Conservation (phyloP, 2,888 invertebrate species). For the Coenonympha glycerion region DNA sequence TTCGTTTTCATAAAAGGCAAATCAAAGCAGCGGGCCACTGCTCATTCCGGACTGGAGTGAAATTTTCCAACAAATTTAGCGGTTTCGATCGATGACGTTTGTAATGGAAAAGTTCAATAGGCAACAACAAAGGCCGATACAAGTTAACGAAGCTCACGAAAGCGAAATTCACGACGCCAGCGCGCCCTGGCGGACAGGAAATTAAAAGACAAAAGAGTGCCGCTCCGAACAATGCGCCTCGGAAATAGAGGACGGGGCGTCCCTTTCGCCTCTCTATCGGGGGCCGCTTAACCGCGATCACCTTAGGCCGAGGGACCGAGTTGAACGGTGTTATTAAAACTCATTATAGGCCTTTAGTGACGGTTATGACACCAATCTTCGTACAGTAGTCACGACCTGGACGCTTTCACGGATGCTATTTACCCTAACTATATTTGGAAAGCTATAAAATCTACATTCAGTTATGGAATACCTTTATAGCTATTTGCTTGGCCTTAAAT, state of each 20-base stretch:
- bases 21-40: slow-evolving; percentile 43
- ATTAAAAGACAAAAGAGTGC: slow-evolving; percentile 75
- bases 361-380: slow-evolving; percentile 9
- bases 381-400: slow-evolving; percentile 9
- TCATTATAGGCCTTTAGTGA: slow-evolving; percentile 3
- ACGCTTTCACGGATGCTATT: slow-evolving; percentile 3
- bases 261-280: slow-evolving; percentile 46
- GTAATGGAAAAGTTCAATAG: slow-evolving; percentile 75
- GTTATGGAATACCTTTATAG: background rate
- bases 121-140: slow-evolving; percentile 70
- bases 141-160: slow-evolving; percentile 73
- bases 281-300: slow-evolving; percentile 43
- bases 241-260: slow-evolving; percentile 65
- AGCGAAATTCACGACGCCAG: slow-evolving; percentile 67
- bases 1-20: slow-evolving; percentile 55
- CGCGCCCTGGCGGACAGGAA: slow-evolving; percentile 68
- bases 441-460: background rate
- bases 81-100: slow-evolving; percentile 66
- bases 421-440: background rate
- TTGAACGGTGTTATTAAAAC: slow-evolving; percentile 17
- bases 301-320: slow-evolving; percentile 32
- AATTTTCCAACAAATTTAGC: slow-evolving; percentile 67
- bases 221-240: slow-evolving; percentile 63
- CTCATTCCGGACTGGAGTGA: slow-evolving; percentile 50
- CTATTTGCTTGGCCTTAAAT: background rate